Evolutionary conservation across 2,888 invertebrate species (phyloP), one percentile per base, ranked within the genome.

Genomic region (Brenthis ino): DNA sequence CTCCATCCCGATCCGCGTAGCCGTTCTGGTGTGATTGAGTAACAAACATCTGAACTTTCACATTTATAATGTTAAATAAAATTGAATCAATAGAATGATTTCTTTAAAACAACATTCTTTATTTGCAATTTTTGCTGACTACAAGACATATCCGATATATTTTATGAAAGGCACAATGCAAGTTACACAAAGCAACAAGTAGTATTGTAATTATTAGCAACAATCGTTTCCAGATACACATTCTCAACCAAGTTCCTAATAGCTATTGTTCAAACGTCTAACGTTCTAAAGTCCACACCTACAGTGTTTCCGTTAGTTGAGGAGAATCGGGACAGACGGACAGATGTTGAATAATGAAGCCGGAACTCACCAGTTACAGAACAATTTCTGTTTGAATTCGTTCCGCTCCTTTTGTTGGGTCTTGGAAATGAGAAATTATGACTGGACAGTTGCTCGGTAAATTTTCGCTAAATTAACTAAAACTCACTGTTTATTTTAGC

Each of bases 281-380:
- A 48, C 16, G 4, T 16, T 68, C 24, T 13, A 24, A 53, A 61
- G 64, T 65, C 65, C 60, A 65, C 67, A 28, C 24, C 61, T 43
- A 55, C 12, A 64, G 50, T 13, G n/a, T 20, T 47, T 47, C n/a
- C 53, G 55, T 54, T 57, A 50, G 54, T 57, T 51, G 48, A 61
- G 60, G 47, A 33, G 58, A 48, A 61, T 57, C 48, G 65, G 48
- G 67, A 65, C 69, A 57, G 72, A 71, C 69, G 51, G 70, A 68
- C 71, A 69, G 75, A 70, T 69, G 68, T 73, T 75, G 74, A 72
- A 73, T 73, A 73, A 74, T 75, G 73, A 70, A 74, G 56, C 61
- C 68, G 70, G 73, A 70, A 69, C 70, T 65, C 53, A 24, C 67
- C 67, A 70, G 68, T 67, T 65, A 64, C 56, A 58, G 66, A 69